Conservation (phyloP, 2,113 vertebrate species). For the Butorides virescens region DNA sequence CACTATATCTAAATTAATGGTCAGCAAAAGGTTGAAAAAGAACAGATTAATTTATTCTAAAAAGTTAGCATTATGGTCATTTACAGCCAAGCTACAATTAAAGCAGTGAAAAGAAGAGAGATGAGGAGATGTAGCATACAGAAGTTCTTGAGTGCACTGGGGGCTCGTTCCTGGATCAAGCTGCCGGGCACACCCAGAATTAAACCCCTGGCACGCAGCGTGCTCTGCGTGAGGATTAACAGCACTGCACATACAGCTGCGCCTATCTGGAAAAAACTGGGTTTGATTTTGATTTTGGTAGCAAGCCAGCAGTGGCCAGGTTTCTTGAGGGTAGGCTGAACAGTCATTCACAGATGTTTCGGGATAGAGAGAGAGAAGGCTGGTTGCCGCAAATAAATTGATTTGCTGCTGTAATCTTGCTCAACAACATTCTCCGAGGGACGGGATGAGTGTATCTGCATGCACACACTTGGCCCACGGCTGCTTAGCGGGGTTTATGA, state of each 20-base stretch:
- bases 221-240: background rate
- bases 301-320: constrained; percentile 9
- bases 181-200: background rate
- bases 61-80: background rate
- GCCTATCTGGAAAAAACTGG: background rate
- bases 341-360: background rate
- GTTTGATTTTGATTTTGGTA: constrained; percentile 7
- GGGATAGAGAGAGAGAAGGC: background rate
- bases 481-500: background rate
- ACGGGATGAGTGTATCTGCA: background rate
- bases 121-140: background rate
- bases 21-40: background rate
- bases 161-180: background rate
- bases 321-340: background rate
- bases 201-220: background rate
- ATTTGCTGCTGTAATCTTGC: background rate
- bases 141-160: background rate
- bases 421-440: background rate
- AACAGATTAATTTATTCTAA: background rate
- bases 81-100: background rate
- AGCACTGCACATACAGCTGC: background rate
- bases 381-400: background rate
- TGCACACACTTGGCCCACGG: fast-evolving
- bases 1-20: background rate
- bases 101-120: background rate